Conservation (phyloP, 2,888 invertebrate species). For the Aphidius colemani region DNA sequence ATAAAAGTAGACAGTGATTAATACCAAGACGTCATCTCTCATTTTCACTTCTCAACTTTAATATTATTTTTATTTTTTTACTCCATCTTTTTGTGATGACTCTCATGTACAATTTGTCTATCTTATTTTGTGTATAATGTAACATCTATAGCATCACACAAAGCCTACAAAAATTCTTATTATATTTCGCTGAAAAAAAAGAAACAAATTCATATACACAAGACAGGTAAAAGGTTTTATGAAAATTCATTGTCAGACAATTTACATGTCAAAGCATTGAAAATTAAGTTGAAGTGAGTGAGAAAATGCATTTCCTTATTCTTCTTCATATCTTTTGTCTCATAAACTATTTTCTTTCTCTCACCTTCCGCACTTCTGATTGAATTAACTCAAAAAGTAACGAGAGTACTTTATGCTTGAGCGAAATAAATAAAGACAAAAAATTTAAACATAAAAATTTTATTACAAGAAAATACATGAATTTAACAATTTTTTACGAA, state of each 20-base stretch:
- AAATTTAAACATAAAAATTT: too few species aligned
- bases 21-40: slow-evolving; percentile 55
- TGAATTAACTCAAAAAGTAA: slow-evolving; percentile 31
- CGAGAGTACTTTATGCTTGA: slow-evolving; percentile 12
- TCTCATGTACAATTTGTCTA: not conserved
- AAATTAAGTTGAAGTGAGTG: not conserved
- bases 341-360: slow-evolving; percentile 1
- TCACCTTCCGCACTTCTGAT: slow-evolving; percentile 28
- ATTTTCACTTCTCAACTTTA: slow-evolving; percentile 32
- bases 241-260: slow-evolving; percentile 58
- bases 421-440: slow-evolving; percentile 37
- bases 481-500: too few species aligned
- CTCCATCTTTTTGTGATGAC: slow-evolving; percentile 10
- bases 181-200: too few species aligned
- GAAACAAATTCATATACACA: too few species aligned
- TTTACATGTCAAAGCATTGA: slow-evolving; percentile 56
- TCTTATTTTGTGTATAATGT: not conserved
- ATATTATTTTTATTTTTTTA: slow-evolving; percentile 12
- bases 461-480: too few species aligned
- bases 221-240: slow-evolving; percentile 56
- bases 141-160: too few species aligned
- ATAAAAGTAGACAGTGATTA: slow-evolving; percentile 55
- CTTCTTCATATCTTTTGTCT: slow-evolving; percentile 15
- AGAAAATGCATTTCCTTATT: slow-evolving; percentile 22
- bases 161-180: too few species aligned